Conservation (phyloP, 53 echinoderm and acorn worm species). For the Hippasteria phrygiana region DNA sequence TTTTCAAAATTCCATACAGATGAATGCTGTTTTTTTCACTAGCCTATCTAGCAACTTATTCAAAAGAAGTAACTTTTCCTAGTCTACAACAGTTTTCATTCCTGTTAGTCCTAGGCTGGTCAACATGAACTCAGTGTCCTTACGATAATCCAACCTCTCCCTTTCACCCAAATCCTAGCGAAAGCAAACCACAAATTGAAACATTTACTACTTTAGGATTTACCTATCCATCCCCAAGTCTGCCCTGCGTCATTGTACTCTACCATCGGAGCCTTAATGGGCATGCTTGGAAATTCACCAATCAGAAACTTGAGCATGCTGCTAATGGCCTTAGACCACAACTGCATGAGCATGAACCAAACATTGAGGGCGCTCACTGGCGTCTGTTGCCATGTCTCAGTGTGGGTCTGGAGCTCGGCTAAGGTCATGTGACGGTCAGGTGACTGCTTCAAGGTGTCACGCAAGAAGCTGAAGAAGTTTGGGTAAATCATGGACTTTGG, state of each 20-base stretch:
- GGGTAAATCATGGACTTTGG: slow-evolving; percentile 67
- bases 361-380: slow-evolving; percentile 77
- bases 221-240: slow-evolving; percentile 76
- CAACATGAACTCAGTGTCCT: too few species aligned
- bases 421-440: slow-evolving; percentile 63
- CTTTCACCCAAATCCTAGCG: not conserved
- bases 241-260: slow-evolving; percentile 40
- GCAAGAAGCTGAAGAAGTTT: slow-evolving; percentile 80
- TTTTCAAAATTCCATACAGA: too few species aligned
- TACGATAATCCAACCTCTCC: too few species aligned
- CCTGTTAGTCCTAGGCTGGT: too few species aligned
- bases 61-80: too few species aligned
- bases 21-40: too few species aligned
- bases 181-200: not conserved
- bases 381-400: slow-evolving; percentile 74
- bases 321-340: slow-evolving; percentile 73
- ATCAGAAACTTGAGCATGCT: slow-evolving; percentile 76
- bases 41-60: too few species aligned
- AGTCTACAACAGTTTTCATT: too few species aligned
- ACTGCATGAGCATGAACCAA: slow-evolving; percentile 74
- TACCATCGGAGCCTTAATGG: slow-evolving; percentile 53
- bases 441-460: slow-evolving; percentile 62
- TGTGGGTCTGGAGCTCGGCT: slow-evolving; percentile 62
- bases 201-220: not conserved
- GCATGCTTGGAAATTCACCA: slow-evolving; percentile 55